Evolutionary conservation across 1,140 invertebrate species (phyloP), one percentile per base, ranked within the genome.

Genomic region (Polypedilum pembai): DNA sequence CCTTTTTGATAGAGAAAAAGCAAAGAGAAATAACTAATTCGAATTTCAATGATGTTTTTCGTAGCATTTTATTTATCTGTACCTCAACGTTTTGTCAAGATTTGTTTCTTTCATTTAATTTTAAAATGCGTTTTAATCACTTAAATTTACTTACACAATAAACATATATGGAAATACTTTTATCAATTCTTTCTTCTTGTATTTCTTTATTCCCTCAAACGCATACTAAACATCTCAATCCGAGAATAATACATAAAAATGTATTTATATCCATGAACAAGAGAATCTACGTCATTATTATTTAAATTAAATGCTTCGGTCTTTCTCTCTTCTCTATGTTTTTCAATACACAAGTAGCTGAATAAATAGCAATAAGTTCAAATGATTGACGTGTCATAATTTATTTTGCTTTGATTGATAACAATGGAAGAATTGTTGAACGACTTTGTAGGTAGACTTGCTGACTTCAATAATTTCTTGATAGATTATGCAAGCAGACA

Each of bases 141-240:
- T 33, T 5, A 33, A 33, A 33, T 5, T 3, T 33, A 33, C 24
- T 33, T n/a, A n/a, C n/a, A n/a, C n/a, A n/a, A 33, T 33, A 33
- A 33, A 33, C 24, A 33, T 33, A 33, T 5, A 33, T 3, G 24
- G 5, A 33, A 33, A 33, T 33, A 33, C 15, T 56, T 56, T 56
- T 56, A 56, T 56, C 45, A 56, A 56, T 56, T 56, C n/a, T 8
- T 45, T 45, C 7, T 56, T 15, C 45, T 56, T 56, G 12, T 56
- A 56, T 56, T 56, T 56, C 45, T 56, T 12, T 56, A 33, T 33
- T 33, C 24, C 5, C 24, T 33, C 24, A 56, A 56, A 56, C 45
- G 45, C 45, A 56, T 56, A 56, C 8, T 56, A 56, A 56, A 56
- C 45, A 56, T 56, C 45, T 56, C 45, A 12, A 56, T 56, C 45